A percentile compares a stretch with the other conserved stretches of the same genome.
Conservation (phyloP, 2,113 vertebrate genomes). For the Sus scrofa region T2T-Sscrofa CM000812.6:169636001-169636500, state of each 20-base stretch:
- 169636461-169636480: background rate
- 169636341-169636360: rapidly evolving
- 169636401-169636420: rapidly evolving
- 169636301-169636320: background rate
- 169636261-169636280: background rate
- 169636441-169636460: background rate
- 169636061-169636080: background rate
- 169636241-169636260: background rate
- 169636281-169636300: background rate
- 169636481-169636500: background rate
- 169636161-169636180: rapidly evolving
- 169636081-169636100: too few species aligned
- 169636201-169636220: background rate
- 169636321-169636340: background rate
- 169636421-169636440: background rate
- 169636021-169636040: background rate
- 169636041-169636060: background rate
- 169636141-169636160: background rate
- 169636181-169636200: background rate
- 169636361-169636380: rapidly evolving
- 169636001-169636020: background rate
- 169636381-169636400: background rate
- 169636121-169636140: rapidly evolving
- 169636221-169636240: background rate
- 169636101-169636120: rapidly evolving